Evolutionary conservation across 2,797 vertebrate species (phyloP), one percentile per base, ranked within the genome.

Genomic region (Dermochelys coriacea): DNA sequence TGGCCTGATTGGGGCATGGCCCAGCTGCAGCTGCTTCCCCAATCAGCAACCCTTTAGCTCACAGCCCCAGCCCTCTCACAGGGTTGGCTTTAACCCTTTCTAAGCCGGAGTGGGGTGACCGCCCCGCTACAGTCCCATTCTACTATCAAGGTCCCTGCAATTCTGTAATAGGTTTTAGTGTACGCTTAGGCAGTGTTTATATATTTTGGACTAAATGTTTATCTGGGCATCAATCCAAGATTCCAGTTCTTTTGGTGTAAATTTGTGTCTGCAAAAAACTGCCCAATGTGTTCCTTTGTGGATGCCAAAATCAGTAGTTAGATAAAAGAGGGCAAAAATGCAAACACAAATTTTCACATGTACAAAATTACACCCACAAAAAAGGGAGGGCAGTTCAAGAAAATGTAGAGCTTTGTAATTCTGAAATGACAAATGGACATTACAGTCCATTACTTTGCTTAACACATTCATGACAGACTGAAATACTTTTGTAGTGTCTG

Each of bases 401-500:
- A 86, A 74, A 19, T 57, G 49, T 59, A 84, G 25, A n/a, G 6
- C 6, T 41, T 15, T 51, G 45, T 12, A 82, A 85, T 74, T 75
- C 50, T 7, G 87, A 61, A 34, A 61, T 31, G 11, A 57, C 11
- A 27, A 57, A 57, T 61, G 31, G 15, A 50, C 45, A 45, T 2
- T 10, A 29, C 14, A 45, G 27, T 25, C 50, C 79, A 87, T 27
- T 89, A 19, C 12, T 82, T n/a, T 21, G 55, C 4, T 4, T 55
- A 4, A 6, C 55, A 25, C 6, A 21, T 15, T 61, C 4, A 75
- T 1, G 64, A 57, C 37, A 54, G 91, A 82, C 12, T 71, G 47
- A 85, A 86, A 41, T 68, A 94, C 77, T 74, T 77, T 87, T 92
- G 64, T 84, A 85, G 88, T 59, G 34, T 4, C 80, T 95, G 93